A percentile compares a stretch with the other conserved stretches of the same genome.
phyloP scores from a whole-genome alignment of 2,888 invertebrate genomes.

The Caenorhabditis macrosperma region DNA sequence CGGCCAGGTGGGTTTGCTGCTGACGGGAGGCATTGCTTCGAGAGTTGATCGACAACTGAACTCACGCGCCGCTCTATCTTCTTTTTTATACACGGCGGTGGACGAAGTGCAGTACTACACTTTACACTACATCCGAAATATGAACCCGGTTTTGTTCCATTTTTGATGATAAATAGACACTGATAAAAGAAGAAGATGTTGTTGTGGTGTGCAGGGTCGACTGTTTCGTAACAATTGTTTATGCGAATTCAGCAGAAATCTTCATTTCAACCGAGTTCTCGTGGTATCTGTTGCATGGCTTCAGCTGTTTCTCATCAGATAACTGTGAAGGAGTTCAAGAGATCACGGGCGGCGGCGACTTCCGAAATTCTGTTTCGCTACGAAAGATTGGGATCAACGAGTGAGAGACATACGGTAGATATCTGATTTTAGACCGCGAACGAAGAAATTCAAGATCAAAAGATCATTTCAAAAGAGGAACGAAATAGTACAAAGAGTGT shows the following conservation, averaged over 20 bases:
- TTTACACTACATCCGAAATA: not conserved
- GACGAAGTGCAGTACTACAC: not conserved
- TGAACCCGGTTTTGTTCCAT: not conserved
- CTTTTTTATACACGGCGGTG: not conserved
- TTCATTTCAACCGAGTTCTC: too few species aligned
- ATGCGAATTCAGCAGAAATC: too few species aligned
- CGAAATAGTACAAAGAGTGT: too few species aligned
- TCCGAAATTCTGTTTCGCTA: too few species aligned
- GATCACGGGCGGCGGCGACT: not conserved
- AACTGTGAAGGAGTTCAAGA: not conserved
- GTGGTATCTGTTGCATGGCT: too few species aligned
- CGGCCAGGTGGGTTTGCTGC: slow-evolving; percentile 43
- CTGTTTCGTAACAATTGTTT: too few species aligned
- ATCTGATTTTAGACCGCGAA: too few species aligned
- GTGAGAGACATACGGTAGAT: not conserved
- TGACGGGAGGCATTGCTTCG: slow-evolving; percentile 37
- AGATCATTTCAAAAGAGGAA: too few species aligned
- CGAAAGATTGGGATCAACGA: too few species aligned
- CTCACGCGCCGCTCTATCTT: not conserved
- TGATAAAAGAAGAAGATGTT: not conserved
- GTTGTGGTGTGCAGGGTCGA: too few species aligned
- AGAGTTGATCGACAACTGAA: slow-evolving; percentile 8
- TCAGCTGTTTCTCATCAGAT: not conserved
- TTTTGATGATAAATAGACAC: not conserved
- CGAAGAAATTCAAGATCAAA: too few species aligned